Conservation (phyloP, 2,797 vertebrate genomes). For the Spinus pinus region DNA sequence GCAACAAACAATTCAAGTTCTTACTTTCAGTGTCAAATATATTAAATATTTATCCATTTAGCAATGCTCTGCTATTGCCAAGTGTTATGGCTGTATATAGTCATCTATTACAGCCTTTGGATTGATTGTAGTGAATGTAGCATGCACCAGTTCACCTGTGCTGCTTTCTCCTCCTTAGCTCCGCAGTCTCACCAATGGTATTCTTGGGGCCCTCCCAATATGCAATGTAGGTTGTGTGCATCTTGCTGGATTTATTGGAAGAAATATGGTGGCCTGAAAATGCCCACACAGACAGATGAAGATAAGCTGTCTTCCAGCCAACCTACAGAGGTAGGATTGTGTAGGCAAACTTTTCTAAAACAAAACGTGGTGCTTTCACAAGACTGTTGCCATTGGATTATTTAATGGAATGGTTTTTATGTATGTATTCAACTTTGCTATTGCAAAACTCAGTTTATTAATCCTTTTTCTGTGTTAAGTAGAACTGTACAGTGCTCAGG, state of each 20-base stretch:
- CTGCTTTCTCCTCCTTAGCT: constrained; percentile 73
- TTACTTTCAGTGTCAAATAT: neutral
- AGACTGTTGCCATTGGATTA: neutral
- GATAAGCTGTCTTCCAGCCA: constrained; percentile 90
- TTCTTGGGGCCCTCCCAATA: constrained; percentile 97
- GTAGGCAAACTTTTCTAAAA: neutral
- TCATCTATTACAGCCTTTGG: neutral
- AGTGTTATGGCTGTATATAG: neutral
- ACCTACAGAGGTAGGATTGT: constrained; percentile 72
- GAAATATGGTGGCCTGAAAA: constrained; percentile 97
- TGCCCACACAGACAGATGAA: constrained; percentile 94
- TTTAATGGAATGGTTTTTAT: neutral
- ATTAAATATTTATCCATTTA: neutral
- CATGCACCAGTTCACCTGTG: neutral
- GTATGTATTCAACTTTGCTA: neutral
- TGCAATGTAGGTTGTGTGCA: constrained; percentile 95
- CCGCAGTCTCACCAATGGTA: constrained; percentile 97
- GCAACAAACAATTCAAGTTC: neutral
- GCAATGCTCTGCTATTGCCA: neutral
- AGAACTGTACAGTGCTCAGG: neutral
- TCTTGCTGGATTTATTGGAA: constrained; percentile 99
- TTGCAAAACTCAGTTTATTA: neutral
- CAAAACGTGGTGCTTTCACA: neutral
- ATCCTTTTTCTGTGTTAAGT: neutral
- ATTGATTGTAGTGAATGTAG: neutral